Conservation (phyloP, 1,140 invertebrate species). For the Zophobas morio region DNA sequence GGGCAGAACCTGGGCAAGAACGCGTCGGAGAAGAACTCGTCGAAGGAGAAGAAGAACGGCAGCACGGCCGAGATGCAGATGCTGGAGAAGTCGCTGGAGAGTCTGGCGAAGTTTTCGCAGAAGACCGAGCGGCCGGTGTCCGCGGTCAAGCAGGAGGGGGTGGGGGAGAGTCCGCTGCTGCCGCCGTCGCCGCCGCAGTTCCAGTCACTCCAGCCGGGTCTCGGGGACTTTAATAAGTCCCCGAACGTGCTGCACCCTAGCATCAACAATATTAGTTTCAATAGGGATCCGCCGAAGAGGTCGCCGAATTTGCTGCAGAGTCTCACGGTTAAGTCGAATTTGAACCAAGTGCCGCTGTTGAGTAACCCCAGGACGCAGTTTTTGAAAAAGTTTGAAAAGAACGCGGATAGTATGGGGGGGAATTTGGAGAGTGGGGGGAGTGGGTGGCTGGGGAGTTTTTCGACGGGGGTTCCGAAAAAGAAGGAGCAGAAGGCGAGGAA, state of each 20-base stretch:
- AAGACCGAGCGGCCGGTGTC: conserved; percentile 49
- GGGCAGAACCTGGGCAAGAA: conserved; percentile 9
- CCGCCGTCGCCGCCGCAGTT: conserved; percentile 58
- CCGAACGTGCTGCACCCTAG: conserved; percentile 63
- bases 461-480: conserved; percentile 39
- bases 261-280: conserved; percentile 65
- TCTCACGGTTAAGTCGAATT: conserved; percentile 43
- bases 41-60: conserved; percentile 38
- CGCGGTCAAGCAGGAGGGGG: conserved; percentile 36
- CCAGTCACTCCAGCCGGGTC: conserved; percentile 60
- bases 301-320: conserved; percentile 61
- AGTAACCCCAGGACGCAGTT: conserved; percentile 57
- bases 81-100: conserved; percentile 61
- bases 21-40: not conserved
- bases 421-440: conserved; percentile 26
- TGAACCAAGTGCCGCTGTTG: conserved; percentile 55
- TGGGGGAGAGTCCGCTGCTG: conserved; percentile 14
- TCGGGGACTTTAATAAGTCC: conserved; percentile 56
- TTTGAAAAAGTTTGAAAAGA: conserved; percentile 61
- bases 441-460: conserved; percentile 53
- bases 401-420: conserved; percentile 53
- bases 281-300: conserved; percentile 57
- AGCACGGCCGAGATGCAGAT: conserved; percentile 56
- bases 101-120: conserved; percentile 54
- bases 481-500: conserved; percentile 58